A percentile compares a stretch with the other conserved stretches of the same genome.
Evolutionary conservation across 2,888 invertebrate genomes (phyloP).

Genomic region (Eupithecia subumbrata): DNA sequence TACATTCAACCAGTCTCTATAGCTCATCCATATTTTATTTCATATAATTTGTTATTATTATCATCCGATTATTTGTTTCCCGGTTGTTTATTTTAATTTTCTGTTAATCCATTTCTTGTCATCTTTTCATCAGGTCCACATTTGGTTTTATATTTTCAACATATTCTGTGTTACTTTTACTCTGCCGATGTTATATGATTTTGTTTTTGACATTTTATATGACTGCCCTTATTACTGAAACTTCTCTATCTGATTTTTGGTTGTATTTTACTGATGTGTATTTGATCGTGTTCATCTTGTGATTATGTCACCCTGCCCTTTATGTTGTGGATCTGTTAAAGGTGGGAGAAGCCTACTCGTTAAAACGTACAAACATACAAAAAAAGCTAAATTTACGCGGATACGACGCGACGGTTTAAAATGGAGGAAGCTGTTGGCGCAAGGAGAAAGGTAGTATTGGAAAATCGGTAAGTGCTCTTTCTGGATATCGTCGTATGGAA

Average conservation of each 20-base stretch:
- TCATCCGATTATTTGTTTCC: background rate
- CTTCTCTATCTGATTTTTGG: slow-evolving; percentile 37
- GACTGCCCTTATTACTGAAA: slow-evolving; percentile 31
- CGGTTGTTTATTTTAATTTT: background rate
- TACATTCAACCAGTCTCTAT: background rate
- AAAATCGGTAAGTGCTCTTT: slow-evolving; percentile 55
- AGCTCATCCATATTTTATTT: background rate
- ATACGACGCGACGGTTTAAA: slow-evolving; percentile 32
- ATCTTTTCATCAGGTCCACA: slow-evolving; percentile 6
- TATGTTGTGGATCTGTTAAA: slow-evolving; percentile 79
- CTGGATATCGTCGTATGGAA: slow-evolving; percentile 18
- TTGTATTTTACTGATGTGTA: slow-evolving; percentile 51
- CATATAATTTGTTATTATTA: background rate
- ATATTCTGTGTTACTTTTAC: background rate
- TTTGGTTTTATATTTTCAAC: slow-evolving; percentile 8
- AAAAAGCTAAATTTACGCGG: slow-evolving; percentile 49
- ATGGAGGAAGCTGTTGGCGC: slow-evolving; percentile 45
- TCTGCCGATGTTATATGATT: slow-evolving; percentile 7
- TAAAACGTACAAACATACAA: slow-evolving; percentile 51
- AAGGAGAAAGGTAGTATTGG: slow-evolving; percentile 55
- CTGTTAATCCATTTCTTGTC: slow-evolving; percentile 7
- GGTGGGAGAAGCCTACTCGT: slow-evolving; percentile 66
- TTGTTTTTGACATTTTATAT: slow-evolving; percentile 15
- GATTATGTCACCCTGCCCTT: slow-evolving; percentile 65
- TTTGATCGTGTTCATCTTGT: slow-evolving; percentile 61